Conservation (phyloP, 2,797 vertebrate species). For the Etheostoma perlongum region DNA sequence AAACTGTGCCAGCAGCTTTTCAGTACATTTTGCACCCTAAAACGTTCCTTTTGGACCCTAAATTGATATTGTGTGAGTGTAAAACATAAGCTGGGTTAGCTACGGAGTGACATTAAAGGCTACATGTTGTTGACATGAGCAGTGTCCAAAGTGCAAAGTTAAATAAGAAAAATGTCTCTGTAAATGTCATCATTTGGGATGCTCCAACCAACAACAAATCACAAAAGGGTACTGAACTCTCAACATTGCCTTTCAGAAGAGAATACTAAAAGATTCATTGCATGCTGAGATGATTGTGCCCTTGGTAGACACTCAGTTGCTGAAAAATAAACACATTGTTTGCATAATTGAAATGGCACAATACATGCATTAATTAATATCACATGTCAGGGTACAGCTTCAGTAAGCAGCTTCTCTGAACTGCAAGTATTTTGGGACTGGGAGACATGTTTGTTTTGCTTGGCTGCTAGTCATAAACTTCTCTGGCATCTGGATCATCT, state of each 20-base stretch:
- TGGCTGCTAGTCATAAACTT: constrained; percentile 36
- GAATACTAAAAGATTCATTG: not conserved
- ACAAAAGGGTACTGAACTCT: not conserved
- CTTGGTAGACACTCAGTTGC: constrained; percentile 39
- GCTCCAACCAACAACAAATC: constrained; percentile 4
- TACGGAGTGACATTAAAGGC: constrained; percentile 16
- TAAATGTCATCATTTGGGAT: constrained; percentile 32
- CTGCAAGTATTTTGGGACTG: constrained; percentile 51
- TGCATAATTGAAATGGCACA: constrained; percentile 48
- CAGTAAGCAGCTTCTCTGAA: constrained; percentile 43
- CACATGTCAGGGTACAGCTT: constrained; percentile 58
- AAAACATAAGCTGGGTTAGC: constrained; percentile 6
- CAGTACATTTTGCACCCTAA: constrained; percentile 60
- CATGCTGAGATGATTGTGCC: constrained; percentile 29
- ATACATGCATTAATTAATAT: constrained; percentile 54
- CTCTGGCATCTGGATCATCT: constrained; percentile 59
- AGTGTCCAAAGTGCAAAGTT: constrained; percentile 30
- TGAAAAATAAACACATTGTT: constrained; percentile 63
- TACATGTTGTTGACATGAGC: constrained; percentile 17
- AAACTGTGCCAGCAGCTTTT: constrained; percentile 72
- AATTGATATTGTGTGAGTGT: constrained; percentile 48
- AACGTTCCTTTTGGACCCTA: constrained; percentile 50
- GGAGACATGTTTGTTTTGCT: constrained; percentile 54
- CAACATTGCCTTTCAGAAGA: not conserved
- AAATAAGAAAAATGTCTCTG: constrained; percentile 18